Evolutionary conservation across 2,888 invertebrate species (phyloP).

Genomic region (Asteroscopus sphinx): DNA sequence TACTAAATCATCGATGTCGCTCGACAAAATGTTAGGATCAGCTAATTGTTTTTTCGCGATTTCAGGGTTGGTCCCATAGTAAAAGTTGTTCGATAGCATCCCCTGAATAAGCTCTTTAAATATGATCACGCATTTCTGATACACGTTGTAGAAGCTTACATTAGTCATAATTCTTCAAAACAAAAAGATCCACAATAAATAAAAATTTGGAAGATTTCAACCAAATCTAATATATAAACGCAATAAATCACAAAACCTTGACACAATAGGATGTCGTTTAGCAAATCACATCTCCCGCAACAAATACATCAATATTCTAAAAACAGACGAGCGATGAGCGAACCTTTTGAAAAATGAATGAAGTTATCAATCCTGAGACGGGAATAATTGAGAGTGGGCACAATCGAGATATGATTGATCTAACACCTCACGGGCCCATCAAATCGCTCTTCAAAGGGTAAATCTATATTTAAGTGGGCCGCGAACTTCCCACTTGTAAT

Average conservation of each 20-base stretch:
- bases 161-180: too few relatives aligned
- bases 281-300: slow-evolving; percentile 53
- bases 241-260: slow-evolving; percentile 33
- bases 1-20: too few relatives aligned
- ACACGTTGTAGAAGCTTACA: too few relatives aligned
- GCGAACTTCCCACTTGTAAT: slow-evolving; percentile 82
- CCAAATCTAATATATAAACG: not conserved
- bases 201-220: too few relatives aligned
- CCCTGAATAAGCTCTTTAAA: too few relatives aligned
- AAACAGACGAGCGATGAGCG: slow-evolving; percentile 36
- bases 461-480: slow-evolving; percentile 87
- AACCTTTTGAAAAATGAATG: slow-evolving; percentile 81
- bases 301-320: slow-evolving; percentile 58
- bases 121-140: too few relatives aligned
- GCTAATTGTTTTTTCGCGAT: too few relatives aligned
- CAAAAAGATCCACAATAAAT: too few relatives aligned
- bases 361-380: slow-evolving; percentile 79
- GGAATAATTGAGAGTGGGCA: slow-evolving; percentile 82
- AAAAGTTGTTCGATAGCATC: too few relatives aligned
- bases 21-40: too few relatives aligned
- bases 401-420: slow-evolving; percentile 87
- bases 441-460: slow-evolving; percentile 86
- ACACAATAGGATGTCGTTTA: slow-evolving; percentile 47
- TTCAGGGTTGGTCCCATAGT: too few relatives aligned
- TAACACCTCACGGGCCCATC: slow-evolving; percentile 82